Conservation (phyloP, 1,140 invertebrate genomes). For the Anastrepha obliqua region DNA sequence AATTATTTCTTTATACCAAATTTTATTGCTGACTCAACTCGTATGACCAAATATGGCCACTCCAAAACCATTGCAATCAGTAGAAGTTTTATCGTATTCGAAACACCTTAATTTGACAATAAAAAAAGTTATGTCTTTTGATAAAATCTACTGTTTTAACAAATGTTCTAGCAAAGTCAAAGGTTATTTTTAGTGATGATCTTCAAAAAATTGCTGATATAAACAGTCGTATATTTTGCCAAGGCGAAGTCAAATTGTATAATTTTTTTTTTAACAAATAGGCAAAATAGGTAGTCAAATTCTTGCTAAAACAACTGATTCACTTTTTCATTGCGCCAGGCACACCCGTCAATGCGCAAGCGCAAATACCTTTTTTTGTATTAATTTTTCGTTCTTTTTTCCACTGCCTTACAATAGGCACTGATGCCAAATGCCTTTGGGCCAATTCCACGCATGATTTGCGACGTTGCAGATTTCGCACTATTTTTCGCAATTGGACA, state of each 20-base stretch:
- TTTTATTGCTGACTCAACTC: too few species aligned
- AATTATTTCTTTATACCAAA: too few species aligned
- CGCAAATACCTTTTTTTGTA: not conserved
- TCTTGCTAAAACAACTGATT: not conserved
- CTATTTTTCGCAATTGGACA: not conserved
- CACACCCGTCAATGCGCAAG: not conserved
- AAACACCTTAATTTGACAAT: not conserved
- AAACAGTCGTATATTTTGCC: not conserved
- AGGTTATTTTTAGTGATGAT: not conserved
- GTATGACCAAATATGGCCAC: too few species aligned
- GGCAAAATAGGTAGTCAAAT: not conserved
- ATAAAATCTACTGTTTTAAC: not conserved
- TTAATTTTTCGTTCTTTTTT: not conserved
- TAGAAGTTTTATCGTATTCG: too few species aligned
- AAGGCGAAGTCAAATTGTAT: not conserved
- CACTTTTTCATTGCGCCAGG: not conserved
- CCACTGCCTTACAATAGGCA: constrained; percentile 7
- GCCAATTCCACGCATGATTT: constrained; percentile 17
- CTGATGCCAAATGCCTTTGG: constrained; percentile 1
- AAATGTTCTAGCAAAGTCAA: not conserved
- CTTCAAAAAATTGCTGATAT: not conserved
- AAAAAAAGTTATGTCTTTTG: not conserved
- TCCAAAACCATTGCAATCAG: too few species aligned
- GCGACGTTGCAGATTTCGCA: not conserved
- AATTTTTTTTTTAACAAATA: not conserved